These are phyloP conservation scores for Oscheius sp. DNA, from an alignment of 2,888 invertebrate species.

Conservation along the genomic window DNA sequence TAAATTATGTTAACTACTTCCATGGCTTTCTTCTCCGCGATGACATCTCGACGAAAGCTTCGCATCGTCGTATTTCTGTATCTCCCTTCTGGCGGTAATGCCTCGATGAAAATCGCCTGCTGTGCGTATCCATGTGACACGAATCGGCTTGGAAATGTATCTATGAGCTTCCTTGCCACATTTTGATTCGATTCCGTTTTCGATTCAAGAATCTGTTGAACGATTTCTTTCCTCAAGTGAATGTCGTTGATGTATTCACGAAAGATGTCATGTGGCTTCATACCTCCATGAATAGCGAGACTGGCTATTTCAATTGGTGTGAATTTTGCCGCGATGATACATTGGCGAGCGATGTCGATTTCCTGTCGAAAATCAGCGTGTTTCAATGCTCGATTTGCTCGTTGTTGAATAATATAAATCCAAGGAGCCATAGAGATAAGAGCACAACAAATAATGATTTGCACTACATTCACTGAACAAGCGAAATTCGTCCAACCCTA, in stretches of 20 bases:
- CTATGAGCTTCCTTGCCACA: slow-evolving; percentile 5
- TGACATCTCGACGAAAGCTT: neutral
- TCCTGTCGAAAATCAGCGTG: slow-evolving; percentile 20
- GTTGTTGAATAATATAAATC: too few relatives aligned
- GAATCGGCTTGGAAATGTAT: slow-evolving; percentile 5
- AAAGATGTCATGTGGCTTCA: slow-evolving; percentile 13
- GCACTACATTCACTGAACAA: too few relatives aligned
- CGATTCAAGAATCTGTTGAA: neutral
- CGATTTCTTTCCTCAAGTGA: neutral
- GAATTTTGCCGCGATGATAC: neutral
- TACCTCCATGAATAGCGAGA: slow-evolving; percentile 18
- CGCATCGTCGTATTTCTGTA: neutral
- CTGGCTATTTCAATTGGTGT: slow-evolving; percentile 14
- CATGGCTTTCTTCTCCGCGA: neutral
- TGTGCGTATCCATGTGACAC: slow-evolving; percentile 12
- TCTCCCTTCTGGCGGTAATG: neutral
- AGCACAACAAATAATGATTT: too few relatives aligned
- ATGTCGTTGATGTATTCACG: slow-evolving; percentile 10
- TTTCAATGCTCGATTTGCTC: too few relatives aligned
- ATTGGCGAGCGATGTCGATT: neutral
- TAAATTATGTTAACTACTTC: neutral
- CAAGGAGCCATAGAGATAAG: too few relatives aligned
- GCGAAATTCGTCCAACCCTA: too few relatives aligned
- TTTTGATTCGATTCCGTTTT: neutral
- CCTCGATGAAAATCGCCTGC: neutral